Percentiles rank a stretch among this genome's conserved stretches.
These are phyloP conservation scores for Acromyrmex charruanus DNA, from an alignment of 1,140 invertebrate species.

Conservation along the genomic window DNA sequence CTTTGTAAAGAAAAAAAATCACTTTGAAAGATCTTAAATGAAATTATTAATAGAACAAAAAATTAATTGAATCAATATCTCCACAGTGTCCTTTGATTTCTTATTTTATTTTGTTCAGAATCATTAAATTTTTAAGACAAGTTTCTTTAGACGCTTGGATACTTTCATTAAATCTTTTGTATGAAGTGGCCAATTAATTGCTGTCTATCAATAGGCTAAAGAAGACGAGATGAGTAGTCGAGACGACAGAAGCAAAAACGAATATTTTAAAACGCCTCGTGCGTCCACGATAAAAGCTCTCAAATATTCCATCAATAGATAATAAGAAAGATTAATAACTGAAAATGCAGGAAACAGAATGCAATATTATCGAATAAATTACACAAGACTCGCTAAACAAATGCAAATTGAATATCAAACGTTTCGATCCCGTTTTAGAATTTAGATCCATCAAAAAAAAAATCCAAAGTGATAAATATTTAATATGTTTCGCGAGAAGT, in stretches of 20 bases:
- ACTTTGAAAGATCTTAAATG: neutral
- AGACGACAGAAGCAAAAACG: neutral
- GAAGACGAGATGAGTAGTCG: neutral
- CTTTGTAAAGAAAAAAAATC: neutral
- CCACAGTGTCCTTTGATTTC: neutral
- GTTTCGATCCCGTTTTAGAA: neutral
- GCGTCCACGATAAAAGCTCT: neutral
- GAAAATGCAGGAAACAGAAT: neutral
- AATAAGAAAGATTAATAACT: neutral
- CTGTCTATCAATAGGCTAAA: neutral
- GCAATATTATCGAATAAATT: slow-evolving; percentile 19
- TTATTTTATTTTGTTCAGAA: neutral
- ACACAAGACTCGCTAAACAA: neutral
- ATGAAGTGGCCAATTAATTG: neutral
- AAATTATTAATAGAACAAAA: neutral
- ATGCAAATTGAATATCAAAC: slow-evolving; percentile 17
- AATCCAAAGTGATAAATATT: neutral
- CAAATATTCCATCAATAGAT: neutral
- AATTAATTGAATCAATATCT: neutral
- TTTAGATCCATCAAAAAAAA: neutral
- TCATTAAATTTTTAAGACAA: slow-evolving; percentile 3
- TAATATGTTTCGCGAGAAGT: neutral
- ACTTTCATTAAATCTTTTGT: neutral
- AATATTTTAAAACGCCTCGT: neutral
- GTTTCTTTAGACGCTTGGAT: neutral